Percentiles rank a stretch among this genome's conserved stretches.
Evolutionary conservation across 2,113 vertebrate species (phyloP).

Genomic region (Monopterus albus): DNA sequence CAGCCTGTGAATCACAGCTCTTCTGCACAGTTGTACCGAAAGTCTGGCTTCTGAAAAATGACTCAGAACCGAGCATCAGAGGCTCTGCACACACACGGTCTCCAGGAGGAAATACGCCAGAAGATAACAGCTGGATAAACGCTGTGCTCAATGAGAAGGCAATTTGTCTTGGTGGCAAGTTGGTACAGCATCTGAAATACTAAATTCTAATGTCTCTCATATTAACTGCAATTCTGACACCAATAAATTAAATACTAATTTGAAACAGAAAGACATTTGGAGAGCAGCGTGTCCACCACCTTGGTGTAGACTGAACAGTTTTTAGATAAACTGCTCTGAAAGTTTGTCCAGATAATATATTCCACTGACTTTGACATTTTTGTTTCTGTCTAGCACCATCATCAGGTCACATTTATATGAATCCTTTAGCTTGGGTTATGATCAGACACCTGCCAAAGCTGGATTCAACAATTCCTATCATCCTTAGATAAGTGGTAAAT

Average conservation of each 20-base stretch:
- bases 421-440: too few relatives aligned
- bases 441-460: too few relatives aligned
- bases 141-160: background rate
- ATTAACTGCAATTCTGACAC: background rate
- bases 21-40: background rate
- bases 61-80: background rate
- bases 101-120: background rate
- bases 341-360: too few relatives aligned
- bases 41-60: background rate
- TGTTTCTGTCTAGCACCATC: too few relatives aligned
- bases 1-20: slow-evolving; percentile 16
- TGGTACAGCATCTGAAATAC: background rate
- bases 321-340: too few relatives aligned
- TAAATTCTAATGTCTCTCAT: background rate
- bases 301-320: too few relatives aligned
- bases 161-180: background rate
- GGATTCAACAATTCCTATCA: too few relatives aligned
- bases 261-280: too few relatives aligned
- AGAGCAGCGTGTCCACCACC: too few relatives aligned
- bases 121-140: background rate
- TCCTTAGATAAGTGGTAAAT: too few relatives aligned
- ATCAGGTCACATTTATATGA: too few relatives aligned
- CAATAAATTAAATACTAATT: background rate
- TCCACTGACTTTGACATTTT: too few relatives aligned
- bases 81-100: background rate